Conservation (phyloP, 2,888 invertebrate genomes). For the Baccha elongata region DNA sequence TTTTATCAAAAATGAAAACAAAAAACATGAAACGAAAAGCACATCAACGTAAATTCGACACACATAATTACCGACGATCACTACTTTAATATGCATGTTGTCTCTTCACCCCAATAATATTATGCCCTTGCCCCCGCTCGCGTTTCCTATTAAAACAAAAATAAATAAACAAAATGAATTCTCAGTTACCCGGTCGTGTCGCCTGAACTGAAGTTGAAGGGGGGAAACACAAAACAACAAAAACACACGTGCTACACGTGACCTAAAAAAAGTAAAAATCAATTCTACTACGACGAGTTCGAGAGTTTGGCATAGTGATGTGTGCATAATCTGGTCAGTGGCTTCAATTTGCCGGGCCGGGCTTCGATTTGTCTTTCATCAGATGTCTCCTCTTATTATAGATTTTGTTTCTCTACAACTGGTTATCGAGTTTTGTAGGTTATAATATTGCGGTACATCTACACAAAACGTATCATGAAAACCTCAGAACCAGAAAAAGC, state of each 20-base stretch:
- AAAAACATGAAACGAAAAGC: neutral
- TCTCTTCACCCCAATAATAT: neutral
- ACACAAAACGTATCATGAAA: conserved; percentile 5
- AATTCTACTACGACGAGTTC: conserved; percentile 18
- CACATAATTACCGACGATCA: conserved; percentile 6
- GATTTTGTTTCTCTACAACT: conserved; percentile 30
- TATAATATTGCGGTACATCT: conserved; percentile 65
- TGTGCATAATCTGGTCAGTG: conserved; percentile 43
- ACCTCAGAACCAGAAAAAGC: conserved; percentile 3
- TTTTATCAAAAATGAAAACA: too few species aligned
- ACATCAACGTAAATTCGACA: neutral
- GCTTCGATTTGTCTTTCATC: conserved; percentile 41
- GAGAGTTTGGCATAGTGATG: neutral
- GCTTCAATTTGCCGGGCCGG: conserved; percentile 57
- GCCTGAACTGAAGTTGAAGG: too few species aligned
- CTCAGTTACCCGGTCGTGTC: neutral
- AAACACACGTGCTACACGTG: conserved; percentile 70
- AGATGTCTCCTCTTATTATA: conserved; percentile 24
- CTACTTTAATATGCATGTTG: neutral
- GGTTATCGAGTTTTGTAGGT: conserved; percentile 68
- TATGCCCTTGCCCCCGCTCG: neutral
- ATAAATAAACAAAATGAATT: neutral
- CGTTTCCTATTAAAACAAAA: neutral
- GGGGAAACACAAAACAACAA: conserved; percentile 18
- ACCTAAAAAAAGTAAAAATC: conserved; percentile 51